Base-by-base conservation (phyloP, 2,797 vertebrate genomes). In the Rachycentron canadum region DNA sequence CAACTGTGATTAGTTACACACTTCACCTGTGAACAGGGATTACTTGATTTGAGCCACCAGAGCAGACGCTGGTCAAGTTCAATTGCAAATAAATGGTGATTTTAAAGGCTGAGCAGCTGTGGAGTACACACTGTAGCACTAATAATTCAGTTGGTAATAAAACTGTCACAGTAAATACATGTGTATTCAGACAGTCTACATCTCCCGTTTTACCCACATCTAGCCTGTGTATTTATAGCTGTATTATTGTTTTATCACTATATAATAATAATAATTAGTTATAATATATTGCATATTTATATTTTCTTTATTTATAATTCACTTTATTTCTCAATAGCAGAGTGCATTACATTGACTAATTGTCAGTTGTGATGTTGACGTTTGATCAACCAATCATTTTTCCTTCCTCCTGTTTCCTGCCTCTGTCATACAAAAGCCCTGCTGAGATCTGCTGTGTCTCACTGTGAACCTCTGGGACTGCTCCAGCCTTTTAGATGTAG, bases 401-500 rank as follows among this genome's bases (percentile, higher is more conserved):
- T 45, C 41, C 41, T 17, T 43, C 32, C 32, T 32, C 32, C 32
- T n/a, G n/a, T 40, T n/a, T 52, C 49, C 21, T 45, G 2, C 25
- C 6, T 55, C 43, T 26, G 26, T 2, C 23, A 50, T n/a, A 53
- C 6, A 41, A 23, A 1, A 50, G 49, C 23, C 5, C 3, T 45
- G 49, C 17, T 4, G 30, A 19, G 30, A 13, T 59, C 47, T 36
- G 60, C 63, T 79, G 52, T 52, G 21, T 69, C 63, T 78, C 36
- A 6, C 57, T 61, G 59, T n/a, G 68, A 73, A 67, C 41, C 69
- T 71, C 58, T 63, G 67, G 21, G 41, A 55, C 0, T 11, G 50
- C 72, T 82, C 72, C 72, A 41, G 49, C 58, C 72, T 69, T 43
- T 64, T 12, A 79, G 55, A 85, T 74, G 64, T 49, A 13, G 49